Evolutionary conservation across 2,888 invertebrate genomes (phyloP).

Genomic region (Drosophila cracens): DNA sequence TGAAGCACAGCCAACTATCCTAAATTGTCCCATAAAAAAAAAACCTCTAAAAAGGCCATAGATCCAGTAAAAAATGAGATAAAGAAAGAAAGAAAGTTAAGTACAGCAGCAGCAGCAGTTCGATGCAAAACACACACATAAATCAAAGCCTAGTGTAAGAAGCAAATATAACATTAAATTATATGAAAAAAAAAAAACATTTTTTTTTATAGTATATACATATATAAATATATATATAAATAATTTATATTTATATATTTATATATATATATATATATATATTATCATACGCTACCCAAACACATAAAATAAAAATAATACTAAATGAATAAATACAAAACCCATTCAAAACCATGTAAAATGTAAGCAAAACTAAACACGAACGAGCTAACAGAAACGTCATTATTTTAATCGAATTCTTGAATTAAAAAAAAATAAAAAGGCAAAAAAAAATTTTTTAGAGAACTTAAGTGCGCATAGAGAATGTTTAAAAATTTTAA

Average conservation of each 20-base stretch:
- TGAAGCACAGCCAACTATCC: constrained; percentile 30
- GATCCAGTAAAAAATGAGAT: constrained; percentile 4
- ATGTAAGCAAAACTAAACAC: constrained; percentile 33
- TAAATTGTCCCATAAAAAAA: not conserved
- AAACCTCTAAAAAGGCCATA: constrained; percentile 9
- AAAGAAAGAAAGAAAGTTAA: not conserved
- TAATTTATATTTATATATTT: not conserved
- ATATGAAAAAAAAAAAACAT: constrained; percentile 1
- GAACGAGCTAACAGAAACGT: constrained; percentile 17
- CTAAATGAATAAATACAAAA: constrained; percentile 22
- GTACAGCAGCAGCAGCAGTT: constrained; percentile 3
- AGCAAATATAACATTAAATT: constrained; percentile 24
- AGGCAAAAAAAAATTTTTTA: constrained; percentile 5
- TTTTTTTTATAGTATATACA: constrained; percentile 33
- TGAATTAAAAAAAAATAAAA: constrained; percentile 8
- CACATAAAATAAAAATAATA: constrained; percentile 11
- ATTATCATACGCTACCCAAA: constrained; percentile 16
- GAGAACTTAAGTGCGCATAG: constrained; percentile 9
- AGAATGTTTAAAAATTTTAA: constrained; percentile 33
- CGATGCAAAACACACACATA: constrained; percentile 9
- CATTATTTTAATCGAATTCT: constrained; percentile 41
- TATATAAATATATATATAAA: constrained; percentile 6
- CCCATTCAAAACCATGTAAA: constrained; percentile 48
- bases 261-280: constrained; percentile 5
- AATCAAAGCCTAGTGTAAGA: constrained; percentile 46